phyloP scores from a whole-genome alignment of 2,113 vertebrate genomes.

The Anseranas semipalmata region DNA sequence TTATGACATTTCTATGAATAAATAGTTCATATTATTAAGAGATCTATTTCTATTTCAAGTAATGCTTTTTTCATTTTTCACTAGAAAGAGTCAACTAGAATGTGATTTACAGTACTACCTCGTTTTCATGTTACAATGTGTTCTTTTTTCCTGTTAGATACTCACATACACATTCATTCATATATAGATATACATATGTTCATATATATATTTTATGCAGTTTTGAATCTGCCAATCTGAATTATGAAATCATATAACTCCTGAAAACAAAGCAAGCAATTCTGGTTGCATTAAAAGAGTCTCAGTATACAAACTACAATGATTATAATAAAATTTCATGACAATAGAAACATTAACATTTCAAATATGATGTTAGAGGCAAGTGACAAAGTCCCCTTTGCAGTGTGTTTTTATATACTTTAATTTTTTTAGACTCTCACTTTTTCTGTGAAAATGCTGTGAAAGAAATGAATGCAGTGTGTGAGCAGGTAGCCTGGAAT shows the following conservation, averaged over 20 bases:
- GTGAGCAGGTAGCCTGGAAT: background rate
- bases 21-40: background rate
- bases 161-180: background rate
- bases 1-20: conserved; percentile 1
- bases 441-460: background rate
- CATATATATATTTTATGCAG: background rate
- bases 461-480: background rate
- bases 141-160: background rate
- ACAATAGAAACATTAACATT: background rate
- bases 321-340: background rate
- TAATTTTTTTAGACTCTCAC: background rate
- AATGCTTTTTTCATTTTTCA: background rate
- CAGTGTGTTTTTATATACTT: background rate
- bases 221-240: background rate
- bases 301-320: background rate
- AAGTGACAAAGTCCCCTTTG: background rate
- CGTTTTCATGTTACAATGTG: background rate
- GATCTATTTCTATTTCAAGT: background rate
- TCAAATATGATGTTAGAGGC: background rate
- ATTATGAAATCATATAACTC: background rate
- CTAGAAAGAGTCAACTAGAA: background rate
- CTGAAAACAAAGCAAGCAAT: background rate
- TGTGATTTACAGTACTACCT: background rate
- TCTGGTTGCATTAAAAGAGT: background rate
- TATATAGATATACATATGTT: background rate